These are phyloP conservation scores for Rhinolophus ferrumequinum DNA, from an alignment of 2,113 vertebrate species.

Conservation along the genomic window DNA sequence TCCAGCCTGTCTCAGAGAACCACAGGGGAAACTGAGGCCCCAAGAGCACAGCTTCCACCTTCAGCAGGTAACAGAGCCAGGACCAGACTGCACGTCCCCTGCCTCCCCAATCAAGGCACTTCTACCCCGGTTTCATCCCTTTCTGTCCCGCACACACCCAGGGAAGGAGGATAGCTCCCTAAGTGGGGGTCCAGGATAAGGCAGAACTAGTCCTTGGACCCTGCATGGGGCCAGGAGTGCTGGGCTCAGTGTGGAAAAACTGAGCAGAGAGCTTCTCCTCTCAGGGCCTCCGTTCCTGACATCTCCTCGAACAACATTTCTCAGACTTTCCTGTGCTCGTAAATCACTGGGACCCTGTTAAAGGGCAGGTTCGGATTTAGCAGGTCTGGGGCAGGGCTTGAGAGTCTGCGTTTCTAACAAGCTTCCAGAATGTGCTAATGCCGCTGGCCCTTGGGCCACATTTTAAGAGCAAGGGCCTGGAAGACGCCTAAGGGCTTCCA, in stretches of 20 bases:
- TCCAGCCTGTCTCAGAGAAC: background rate
- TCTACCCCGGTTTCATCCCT: background rate
- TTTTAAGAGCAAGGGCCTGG: background rate
- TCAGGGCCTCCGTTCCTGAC: background rate
- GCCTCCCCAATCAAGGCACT: background rate
- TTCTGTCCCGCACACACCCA: background rate
- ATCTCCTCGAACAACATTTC: background rate
- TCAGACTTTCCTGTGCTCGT: fast-evolving
- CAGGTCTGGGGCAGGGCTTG: background rate
- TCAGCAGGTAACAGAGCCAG: background rate
- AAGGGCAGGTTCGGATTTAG: background rate
- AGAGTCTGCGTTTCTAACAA: background rate
- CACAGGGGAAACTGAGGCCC: background rate
- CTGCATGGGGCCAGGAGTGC: background rate
- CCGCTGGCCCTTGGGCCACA: too few relatives aligned
- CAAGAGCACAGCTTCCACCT: background rate
- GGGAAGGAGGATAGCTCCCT: background rate
- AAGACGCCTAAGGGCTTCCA: background rate
- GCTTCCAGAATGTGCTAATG: background rate
- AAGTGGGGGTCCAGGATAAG: fast-evolving
- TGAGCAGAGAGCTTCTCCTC: background rate
- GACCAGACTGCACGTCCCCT: background rate
- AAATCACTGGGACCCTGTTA: background rate
- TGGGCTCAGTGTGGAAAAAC: background rate
- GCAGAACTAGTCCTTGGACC: background rate